Percentiles rank a stretch among this genome's conserved stretches.
These are phyloP conservation scores for Geophilus truncorum DNA, from an alignment of 2,888 invertebrate genomes.

Conservation along the genomic window DNA sequence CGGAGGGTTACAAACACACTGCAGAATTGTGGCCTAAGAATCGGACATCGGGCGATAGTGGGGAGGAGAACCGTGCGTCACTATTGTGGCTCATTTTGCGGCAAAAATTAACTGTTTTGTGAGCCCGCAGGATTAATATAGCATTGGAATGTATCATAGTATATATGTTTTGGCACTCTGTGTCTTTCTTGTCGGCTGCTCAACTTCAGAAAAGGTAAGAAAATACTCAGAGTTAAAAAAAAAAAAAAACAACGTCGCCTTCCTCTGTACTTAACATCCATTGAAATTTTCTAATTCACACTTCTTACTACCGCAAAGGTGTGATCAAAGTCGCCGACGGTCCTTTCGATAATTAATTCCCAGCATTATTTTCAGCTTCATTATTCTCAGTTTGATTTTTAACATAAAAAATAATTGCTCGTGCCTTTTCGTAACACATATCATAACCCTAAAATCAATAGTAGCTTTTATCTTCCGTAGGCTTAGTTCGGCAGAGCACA, in stretches of 20 bases:
- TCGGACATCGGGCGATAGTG: background rate
- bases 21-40: background rate
- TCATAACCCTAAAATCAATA: background rate
- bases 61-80: background rate
- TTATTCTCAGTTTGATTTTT: background rate
- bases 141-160: background rate
- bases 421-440: background rate
- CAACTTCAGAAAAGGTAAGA: slow-evolving; percentile 2
- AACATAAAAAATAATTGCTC: background rate
- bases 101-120: background rate
- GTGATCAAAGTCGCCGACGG: background rate
- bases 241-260: no score
- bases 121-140: slow-evolving; percentile 22
- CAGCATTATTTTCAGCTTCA: background rate
- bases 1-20: background rate
- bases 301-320: background rate
- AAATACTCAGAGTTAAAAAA: background rate
- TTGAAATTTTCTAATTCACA: background rate
- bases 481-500: background rate
- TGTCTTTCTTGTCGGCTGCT: background rate
- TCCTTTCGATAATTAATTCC: background rate
- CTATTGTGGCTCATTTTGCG: slow-evolving; percentile 8
- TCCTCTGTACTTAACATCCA: background rate
- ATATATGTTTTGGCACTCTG: background rate
- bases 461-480: background rate